Conservation (phyloP, 2,797 vertebrate species). For the Esox masquinongy region DNA sequence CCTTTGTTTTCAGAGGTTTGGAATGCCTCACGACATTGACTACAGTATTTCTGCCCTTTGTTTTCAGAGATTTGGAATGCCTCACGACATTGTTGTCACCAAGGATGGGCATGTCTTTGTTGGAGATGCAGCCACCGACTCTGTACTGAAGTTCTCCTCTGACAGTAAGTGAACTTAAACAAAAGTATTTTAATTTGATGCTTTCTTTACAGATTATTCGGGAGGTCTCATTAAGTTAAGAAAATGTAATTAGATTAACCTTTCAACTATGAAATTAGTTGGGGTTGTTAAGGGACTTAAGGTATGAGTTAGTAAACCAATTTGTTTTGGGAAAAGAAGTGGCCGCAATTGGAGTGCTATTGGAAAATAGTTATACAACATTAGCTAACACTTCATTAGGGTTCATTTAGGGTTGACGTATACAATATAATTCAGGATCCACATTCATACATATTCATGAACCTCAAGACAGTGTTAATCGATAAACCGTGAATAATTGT, state of each 20-base stretch:
- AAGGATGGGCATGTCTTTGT: conserved; percentile 84
- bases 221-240: not conserved
- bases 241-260: conserved; percentile 3
- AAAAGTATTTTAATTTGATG: not conserved
- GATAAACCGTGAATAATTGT: not conserved
- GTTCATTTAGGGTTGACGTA: too few relatives aligned
- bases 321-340: not conserved
- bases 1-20: too few relatives aligned
- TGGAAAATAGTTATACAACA: not conserved
- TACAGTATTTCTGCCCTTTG: conserved; percentile 23
- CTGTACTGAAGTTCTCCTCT: conserved; percentile 86
- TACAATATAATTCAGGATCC: too few relatives aligned
- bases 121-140: conserved; percentile 81
- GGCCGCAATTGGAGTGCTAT: not conserved
- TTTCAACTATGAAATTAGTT: conserved; percentile 10
- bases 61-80: conserved; percentile 88
- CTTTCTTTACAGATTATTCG: not conserved
- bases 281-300: not conserved
- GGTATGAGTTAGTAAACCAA: not conserved
- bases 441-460: too few relatives aligned
- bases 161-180: conserved; percentile 79
- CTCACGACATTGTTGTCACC: conserved; percentile 86
- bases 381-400: not conserved
- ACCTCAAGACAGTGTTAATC: not conserved
- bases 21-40: too few relatives aligned